These are phyloP conservation scores for Anhinga anhinga DNA, from an alignment of 2,113 vertebrate species.

Conservation along the genomic window DNA sequence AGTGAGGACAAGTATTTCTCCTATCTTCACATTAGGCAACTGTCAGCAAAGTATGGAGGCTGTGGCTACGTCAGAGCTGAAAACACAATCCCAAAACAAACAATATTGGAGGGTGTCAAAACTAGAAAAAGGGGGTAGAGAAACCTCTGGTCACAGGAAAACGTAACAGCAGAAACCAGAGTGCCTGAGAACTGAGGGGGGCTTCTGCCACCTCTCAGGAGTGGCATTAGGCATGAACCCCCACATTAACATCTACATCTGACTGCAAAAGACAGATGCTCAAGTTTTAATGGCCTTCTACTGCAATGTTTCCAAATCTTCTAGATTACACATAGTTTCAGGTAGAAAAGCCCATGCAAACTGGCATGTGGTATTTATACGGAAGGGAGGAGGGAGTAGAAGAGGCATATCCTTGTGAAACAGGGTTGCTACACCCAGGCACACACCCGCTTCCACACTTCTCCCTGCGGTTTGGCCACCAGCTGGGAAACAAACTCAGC, in stretches of 20 bases:
- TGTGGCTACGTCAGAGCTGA: not conserved
- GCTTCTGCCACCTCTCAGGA: not conserved
- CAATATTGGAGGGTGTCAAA: not conserved
- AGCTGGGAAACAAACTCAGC: not conserved
- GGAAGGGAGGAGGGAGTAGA: not conserved
- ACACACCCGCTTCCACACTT: not conserved
- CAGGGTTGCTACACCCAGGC: not conserved
- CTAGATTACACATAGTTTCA: not conserved
- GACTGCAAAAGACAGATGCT: not conserved
- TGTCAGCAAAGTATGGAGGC: too few relatives aligned
- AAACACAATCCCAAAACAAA: not conserved
- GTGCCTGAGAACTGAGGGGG: not conserved
- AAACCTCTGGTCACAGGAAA: not conserved
- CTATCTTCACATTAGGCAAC: not conserved
- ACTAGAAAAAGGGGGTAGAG: not conserved
- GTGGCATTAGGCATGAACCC: not conserved
- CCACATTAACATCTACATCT: not conserved
- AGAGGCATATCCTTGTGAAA: not conserved
- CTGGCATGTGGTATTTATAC: not conserved
- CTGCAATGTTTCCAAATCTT: not conserved
- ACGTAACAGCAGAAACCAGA: not conserved
- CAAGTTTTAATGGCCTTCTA: not conserved
- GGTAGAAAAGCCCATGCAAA: not conserved
- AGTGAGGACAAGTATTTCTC: not conserved
- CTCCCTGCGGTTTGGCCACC: not conserved